Evolutionary conservation across 1,140 invertebrate species (phyloP), one percentile per base, ranked within the genome.

Genomic region (Diabrotica undecimpunctata): DNA sequence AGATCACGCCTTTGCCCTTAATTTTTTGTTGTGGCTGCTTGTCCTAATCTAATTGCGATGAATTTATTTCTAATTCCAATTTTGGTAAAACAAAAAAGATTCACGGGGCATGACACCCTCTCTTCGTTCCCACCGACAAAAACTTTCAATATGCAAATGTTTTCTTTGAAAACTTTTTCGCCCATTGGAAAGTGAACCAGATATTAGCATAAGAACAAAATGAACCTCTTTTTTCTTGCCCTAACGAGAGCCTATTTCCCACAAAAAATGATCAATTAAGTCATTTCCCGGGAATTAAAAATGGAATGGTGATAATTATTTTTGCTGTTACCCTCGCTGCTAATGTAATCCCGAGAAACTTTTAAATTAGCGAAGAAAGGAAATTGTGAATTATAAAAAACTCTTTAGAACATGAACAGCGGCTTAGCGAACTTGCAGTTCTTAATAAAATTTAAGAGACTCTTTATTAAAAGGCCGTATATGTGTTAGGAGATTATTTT

Each of bases 201-300:
- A 46, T 46, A 46, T 46, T 46, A 46, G 41, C 41, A 46, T 46
- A 46, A 46, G 41, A 46, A 46, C 8, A 46, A 10, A 46, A 46
- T 46, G 41, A 46, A 46, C 8, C n/a, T 46, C 10, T 55, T 55
- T 14, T 25, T 55, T 55, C 7, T 25, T 25, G 25, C 25, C 25
- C 25, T 25, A 55, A 55, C 25, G 54, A 55, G 10, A 55, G 25
- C 54, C 25, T 11, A 55, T 55, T 25, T 55, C 25, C 54, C 35
- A 55, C 25, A 46, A 54, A 54, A 54, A 54, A 54, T 35, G 12
- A 54, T 35, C 8, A n/a, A 54, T 54, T 13, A n/a, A 54, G 25
- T 54, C 12, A 54, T 54, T 13, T 54, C 12, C 12, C n/a, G 8
- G 53, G 9, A 54, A 54, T 54, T 54, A 12, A 54, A 13, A 35